Evolutionary conservation across 2,113 vertebrate species (phyloP).

Genomic region (Copsychus sechellarum): DNA sequence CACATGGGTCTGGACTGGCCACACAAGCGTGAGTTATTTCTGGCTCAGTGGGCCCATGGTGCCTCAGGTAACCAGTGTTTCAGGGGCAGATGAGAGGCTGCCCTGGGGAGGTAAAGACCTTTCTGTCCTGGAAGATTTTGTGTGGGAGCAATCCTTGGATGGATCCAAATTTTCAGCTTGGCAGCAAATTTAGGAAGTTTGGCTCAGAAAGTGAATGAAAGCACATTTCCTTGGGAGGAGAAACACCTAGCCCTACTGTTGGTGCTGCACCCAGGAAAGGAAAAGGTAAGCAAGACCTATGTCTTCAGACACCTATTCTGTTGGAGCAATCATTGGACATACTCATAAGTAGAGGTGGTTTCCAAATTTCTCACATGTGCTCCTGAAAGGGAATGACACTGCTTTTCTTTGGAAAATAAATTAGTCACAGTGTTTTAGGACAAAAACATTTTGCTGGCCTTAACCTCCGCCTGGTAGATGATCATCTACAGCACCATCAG

Average conservation of each 20-base stretch:
- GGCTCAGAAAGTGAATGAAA: neutral
- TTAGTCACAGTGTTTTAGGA: neutral
- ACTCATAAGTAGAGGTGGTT: neutral
- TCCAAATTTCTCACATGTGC: neutral
- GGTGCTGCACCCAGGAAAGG: neutral
- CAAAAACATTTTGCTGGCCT: neutral
- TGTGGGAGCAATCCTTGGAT: neutral
- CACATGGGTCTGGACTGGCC: neutral
- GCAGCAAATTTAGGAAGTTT: neutral
- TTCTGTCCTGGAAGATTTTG: neutral
- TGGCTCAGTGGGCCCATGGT: neutral
- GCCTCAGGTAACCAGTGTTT: neutral
- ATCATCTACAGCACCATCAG: neutral
- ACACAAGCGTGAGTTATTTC: neutral
- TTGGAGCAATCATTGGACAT: neutral
- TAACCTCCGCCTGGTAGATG: neutral
- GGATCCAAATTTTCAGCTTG: neutral
- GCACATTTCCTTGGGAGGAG: neutral
- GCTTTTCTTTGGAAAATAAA: neutral
- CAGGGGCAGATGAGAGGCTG: neutral
- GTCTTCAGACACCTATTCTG: neutral
- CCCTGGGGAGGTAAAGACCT: neutral
- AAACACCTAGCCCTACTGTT: neutral
- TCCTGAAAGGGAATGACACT: neutral
- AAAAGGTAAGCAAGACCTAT: neutral